These are phyloP conservation scores for Sylvia borin DNA, from an alignment of 2,797 vertebrate species.

Conservation along the genomic window DNA sequence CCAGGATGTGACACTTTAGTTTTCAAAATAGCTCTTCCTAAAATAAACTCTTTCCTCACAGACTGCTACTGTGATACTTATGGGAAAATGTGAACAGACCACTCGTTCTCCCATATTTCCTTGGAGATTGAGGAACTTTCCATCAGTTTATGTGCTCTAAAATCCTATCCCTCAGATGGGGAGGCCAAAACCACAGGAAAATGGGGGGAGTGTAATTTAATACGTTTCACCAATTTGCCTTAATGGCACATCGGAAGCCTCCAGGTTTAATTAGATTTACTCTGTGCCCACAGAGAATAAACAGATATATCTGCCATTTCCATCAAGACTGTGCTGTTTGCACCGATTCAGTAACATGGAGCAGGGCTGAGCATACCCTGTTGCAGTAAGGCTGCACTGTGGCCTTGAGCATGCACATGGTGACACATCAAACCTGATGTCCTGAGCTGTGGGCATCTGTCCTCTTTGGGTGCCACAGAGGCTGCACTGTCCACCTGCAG, in stretches of 20 bases:
- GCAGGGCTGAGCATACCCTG: background rate
- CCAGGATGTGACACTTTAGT: conserved; percentile 69
- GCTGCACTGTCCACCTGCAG: background rate
- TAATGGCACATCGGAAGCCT: conserved; percentile 33
- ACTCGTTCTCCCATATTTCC: conserved; percentile 40
- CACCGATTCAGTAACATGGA: background rate
- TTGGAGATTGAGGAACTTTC: conserved; percentile 47
- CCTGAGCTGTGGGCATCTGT: background rate
- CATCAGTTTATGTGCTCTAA: conserved; percentile 28
- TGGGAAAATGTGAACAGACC: conserved; percentile 66
- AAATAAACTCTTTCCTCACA: conserved; percentile 65
- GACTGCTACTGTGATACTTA: conserved; percentile 61
- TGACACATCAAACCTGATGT: background rate
- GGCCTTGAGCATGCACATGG: background rate
- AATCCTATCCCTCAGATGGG: background rate
- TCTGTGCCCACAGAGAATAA: conserved; percentile 38
- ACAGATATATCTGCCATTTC: conserved; percentile 19
- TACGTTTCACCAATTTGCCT: conserved; percentile 18
- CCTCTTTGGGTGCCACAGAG: rapidly evolving
- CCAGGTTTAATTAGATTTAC: conserved; percentile 56
- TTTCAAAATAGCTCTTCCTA: conserved; percentile 69
- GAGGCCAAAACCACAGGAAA: conserved; percentile 46
- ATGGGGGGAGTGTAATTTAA: conserved; percentile 10
- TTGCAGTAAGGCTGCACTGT: background rate
- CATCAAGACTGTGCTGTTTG: background rate